Evolutionary conservation across 2,113 vertebrate species (phyloP), one percentile per base, ranked within the genome.

Genomic region (Petromus typicus): DNA sequence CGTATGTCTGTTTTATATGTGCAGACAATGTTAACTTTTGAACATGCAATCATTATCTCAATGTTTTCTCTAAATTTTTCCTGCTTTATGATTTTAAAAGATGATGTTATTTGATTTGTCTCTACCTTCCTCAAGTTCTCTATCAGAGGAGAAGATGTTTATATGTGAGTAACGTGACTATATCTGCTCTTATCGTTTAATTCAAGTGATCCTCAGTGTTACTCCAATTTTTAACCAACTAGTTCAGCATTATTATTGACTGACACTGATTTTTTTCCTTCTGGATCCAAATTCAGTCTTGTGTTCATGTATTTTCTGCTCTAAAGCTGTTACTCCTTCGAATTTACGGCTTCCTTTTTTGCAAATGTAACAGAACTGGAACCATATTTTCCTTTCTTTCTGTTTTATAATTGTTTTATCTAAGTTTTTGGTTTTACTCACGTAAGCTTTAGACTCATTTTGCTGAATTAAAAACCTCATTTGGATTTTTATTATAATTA

Each of bases 1-100:
- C 64, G 2, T 69, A 2, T 66, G 56, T 54, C 37, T 93, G 75
- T 64, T 90, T 76, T 23, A 34, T 1, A 89, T 32, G 32, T 87
- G 40, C 14, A 92, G n/a, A 86, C 23, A 84, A 22, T 80, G 43
- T 87, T 90, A 43, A 93, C 64, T 89, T 82, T 91, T 71, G 54
- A 54, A 32, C 67, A 16, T 69, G 14, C 4, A 82, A 81, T 66
- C 80, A 83, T 63, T 56, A 75, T 32, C 22, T 85, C 88, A 90
- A n/a, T 45, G 13, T 16, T 90, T 45, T 56, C 56, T 93, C 32
- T 83, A 69, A 81, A 37, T 32, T 86, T 90, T 80, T 45, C 91
- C 43, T 82, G 51, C 27, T 82, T 93, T 61, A 37, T 76, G 64
- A 64, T 40, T 85, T 90, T 85, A 66, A 86, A 40, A 73, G 10